A percentile compares a stretch with the other conserved stretches of the same genome.
phyloP scores from a whole-genome alignment of 1,140 invertebrate species.

The Acromyrmex echinatior region DNA sequence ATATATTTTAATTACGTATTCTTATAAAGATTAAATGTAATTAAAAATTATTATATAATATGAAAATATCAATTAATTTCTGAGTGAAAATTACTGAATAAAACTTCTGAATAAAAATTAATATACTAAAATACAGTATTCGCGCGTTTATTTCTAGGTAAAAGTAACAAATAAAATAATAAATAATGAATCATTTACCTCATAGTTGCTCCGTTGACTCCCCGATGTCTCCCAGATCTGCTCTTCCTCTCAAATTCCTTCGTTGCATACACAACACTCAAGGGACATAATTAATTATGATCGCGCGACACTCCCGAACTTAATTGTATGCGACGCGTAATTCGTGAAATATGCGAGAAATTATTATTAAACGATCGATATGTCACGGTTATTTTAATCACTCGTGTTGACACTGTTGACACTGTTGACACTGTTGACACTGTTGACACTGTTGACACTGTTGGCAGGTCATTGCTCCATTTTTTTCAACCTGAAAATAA shows the following conservation, averaged over 20 bases:
- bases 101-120: too few relatives aligned
- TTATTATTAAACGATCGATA: conserved; percentile 8
- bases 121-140: not conserved
- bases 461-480: not conserved
- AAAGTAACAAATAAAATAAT: not conserved
- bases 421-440: not conserved
- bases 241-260: not conserved
- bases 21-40: not conserved
- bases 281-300: not conserved
- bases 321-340: not conserved
- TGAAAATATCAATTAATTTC: not conserved
- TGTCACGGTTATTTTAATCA: not conserved
- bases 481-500: not conserved
- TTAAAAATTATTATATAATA: not conserved
- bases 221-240: not conserved
- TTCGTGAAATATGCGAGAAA: not conserved
- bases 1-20: not conserved
- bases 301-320: not conserved
- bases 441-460: not conserved
- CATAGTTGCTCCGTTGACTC: not conserved
- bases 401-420: not conserved
- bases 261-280: not conserved
- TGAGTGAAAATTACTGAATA: not conserved
- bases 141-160: not conserved
- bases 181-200: not conserved